Evolutionary conservation across 2,888 invertebrate species (phyloP), one percentile per base, ranked within the genome.

Genomic region (Dynastes grantii): DNA sequence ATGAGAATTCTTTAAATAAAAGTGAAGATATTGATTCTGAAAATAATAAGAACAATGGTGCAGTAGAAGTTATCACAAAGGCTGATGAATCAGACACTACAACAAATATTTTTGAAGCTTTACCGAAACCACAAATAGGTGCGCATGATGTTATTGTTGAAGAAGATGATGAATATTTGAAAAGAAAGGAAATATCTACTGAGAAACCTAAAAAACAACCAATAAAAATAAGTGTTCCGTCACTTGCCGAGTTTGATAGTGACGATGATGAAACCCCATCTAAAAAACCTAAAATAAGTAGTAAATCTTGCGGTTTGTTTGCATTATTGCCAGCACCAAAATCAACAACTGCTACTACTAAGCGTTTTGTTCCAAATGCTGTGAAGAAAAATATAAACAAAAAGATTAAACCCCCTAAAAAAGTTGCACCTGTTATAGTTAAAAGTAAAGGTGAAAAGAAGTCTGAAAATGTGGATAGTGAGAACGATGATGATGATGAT

Each of bases 251-350:
- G 87, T 93, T 92, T 83, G 91, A 92, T 85, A 92, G 92, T 87
- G 89, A 92, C 4, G 90, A 91, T 77, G 89, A 90, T 53, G 90
- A 90, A 78, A 85, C 87, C 81, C 87, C 89, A 79, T 86, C 83
- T 80, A 87, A 87, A 55, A 90, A 89, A 85, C 88, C 88, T n/a
- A 91, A 88, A 85, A 88, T 73, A 16, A 45, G 2, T n/a, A 61
- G 22, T 45, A 73, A 91, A 89, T 92, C 91, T 81, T 92, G 92
- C 16, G 92, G 94, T 8, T 88, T 96, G 9, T 90, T 95, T 65
- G 91, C 92, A 78, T 88, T 95, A 63, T 87, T 96, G 61, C 95
- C 95, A 8, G 91, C 92, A 82, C 95, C 95, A 13, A 93, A 90
- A 88, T 89, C 90, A 84, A 87, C 83, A 37, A 77, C 88, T 76